Evolutionary conservation across 2,113 vertebrate genomes (phyloP).

Genomic region (Cardinalis cardinalis): DNA sequence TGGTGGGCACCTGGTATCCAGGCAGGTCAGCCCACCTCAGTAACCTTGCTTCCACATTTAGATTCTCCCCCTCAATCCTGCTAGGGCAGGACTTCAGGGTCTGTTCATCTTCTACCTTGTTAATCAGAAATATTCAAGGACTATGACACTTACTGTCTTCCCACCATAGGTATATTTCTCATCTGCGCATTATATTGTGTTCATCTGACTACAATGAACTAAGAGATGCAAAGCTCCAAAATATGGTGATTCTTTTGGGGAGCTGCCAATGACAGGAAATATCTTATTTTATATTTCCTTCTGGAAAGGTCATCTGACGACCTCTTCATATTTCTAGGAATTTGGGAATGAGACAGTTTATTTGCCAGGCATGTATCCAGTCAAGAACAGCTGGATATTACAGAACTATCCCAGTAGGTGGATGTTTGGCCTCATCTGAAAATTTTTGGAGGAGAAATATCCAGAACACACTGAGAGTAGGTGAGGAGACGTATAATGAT

Average conservation of each 20-base stretch:
- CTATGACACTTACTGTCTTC: not conserved
- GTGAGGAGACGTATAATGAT: not conserved
- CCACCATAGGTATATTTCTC: not conserved
- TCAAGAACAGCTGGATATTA: not conserved
- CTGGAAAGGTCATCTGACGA: not conserved
- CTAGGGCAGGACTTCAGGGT: not conserved
- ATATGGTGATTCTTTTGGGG: not conserved
- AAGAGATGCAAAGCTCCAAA: not conserved
- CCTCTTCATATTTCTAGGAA: not conserved
- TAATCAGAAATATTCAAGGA: not conserved
- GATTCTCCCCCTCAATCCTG: not conserved
- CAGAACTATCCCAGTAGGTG: not conserved
- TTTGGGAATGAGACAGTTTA: not conserved
- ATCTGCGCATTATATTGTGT: not conserved
- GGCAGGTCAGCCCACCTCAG: too few relatives aligned
- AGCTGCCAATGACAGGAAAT: not conserved
- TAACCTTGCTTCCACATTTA: not conserved
- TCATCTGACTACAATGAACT: not conserved
- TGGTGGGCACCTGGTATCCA: not conserved
- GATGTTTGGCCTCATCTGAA: not conserved
- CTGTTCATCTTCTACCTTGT: not conserved
- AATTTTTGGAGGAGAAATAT: not conserved
- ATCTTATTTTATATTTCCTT: not conserved
- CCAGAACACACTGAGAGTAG: not conserved
- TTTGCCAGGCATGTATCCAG: not conserved